Conservation (phyloP, 2,113 vertebrate species). For the Pseudonaja textilis region DNA sequence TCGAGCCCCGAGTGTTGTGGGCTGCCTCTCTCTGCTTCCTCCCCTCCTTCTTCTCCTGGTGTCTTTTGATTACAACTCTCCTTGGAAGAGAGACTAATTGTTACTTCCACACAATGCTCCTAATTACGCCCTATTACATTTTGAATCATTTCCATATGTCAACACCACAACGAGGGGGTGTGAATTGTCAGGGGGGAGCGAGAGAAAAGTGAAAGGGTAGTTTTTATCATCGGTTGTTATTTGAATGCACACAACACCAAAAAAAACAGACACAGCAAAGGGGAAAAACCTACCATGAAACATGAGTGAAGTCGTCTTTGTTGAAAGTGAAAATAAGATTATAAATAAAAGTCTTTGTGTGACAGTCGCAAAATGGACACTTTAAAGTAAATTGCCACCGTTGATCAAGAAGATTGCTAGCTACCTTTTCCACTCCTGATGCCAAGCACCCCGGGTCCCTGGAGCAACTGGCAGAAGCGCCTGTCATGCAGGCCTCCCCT, state of each 20-base stretch:
- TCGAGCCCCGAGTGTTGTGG: conserved; percentile 20
- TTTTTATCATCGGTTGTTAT: conserved; percentile 79
- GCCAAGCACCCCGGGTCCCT: conserved; percentile 73
- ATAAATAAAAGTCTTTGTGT: conserved; percentile 79
- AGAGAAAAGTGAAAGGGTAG: conserved; percentile 38
- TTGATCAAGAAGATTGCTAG: conserved; percentile 77
- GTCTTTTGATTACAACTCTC: conserved; percentile 79
- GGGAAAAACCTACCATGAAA: conserved; percentile 48
- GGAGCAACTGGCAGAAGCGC: conserved; percentile 73
- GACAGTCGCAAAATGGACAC: conserved; percentile 81
- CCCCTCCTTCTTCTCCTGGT: conserved; percentile 69
- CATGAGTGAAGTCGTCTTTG: conserved; percentile 80
- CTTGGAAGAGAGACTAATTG: conserved; percentile 84
- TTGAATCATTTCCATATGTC: conserved; percentile 84
- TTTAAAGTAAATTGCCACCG: conserved; percentile 79
- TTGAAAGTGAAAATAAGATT: conserved; percentile 82
- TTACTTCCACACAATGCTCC: conserved; percentile 78
- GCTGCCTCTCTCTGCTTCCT: conserved; percentile 54
- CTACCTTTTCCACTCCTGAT: conserved; percentile 75
- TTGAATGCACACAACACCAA: conserved; percentile 38
- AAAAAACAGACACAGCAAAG: background rate
- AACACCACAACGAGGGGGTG: conserved; percentile 72
- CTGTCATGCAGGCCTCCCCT: conserved; percentile 79
- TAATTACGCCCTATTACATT: conserved; percentile 84
- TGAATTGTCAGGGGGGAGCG: conserved; percentile 18